These are phyloP conservation scores for Peromyscus californicus DNA, from an alignment of 2,113 vertebrate species.

Conservation along the genomic window DNA sequence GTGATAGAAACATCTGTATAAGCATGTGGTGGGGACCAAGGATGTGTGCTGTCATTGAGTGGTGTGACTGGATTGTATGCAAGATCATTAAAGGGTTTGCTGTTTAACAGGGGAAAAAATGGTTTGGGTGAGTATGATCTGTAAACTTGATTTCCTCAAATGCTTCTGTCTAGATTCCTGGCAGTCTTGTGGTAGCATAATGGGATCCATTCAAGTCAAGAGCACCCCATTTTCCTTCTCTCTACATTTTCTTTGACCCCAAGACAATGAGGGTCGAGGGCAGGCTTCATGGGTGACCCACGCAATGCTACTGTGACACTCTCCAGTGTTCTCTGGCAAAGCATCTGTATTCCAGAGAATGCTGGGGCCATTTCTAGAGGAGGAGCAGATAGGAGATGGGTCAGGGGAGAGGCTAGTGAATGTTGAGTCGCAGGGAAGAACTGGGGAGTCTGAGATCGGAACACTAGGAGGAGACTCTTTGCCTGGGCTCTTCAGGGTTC, in stretches of 20 bases:
- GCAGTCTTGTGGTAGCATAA: not conserved
- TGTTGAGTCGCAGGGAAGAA: not conserved
- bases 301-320: rapidly evolving
- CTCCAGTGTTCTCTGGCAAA: not conserved
- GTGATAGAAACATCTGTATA: not conserved
- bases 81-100: not conserved
- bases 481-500: not conserved
- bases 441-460: not conserved
- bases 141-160: not conserved
- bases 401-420: not conserved
- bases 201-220: not conserved
- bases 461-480: too few relatives aligned
- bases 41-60: rapidly evolving
- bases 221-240: not conserved
- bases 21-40: rapidly evolving
- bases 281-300: not conserved
- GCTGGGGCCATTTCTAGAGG: not conserved
- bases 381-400: not conserved
- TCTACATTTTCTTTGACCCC: not conserved
- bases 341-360: not conserved
- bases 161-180: not conserved
- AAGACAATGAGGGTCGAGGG: not conserved
- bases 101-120: not conserved
- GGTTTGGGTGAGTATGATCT: not conserved
- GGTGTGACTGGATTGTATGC: not conserved